These are phyloP conservation scores for Perca flavescens DNA, from an alignment of 2,113 vertebrate species.

Conservation along the genomic window DNA sequence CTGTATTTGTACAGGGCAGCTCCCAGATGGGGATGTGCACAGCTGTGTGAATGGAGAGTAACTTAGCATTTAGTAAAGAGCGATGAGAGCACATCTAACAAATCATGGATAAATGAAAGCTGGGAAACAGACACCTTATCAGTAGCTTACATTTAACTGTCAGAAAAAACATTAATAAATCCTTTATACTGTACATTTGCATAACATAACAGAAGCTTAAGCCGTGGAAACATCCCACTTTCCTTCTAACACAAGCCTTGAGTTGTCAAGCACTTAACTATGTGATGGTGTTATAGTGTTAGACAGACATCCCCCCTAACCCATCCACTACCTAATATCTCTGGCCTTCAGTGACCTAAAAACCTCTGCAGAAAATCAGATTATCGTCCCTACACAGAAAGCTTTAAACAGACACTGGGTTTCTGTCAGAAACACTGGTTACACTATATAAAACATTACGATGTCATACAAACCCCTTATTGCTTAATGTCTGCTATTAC, in stretches of 20 bases:
- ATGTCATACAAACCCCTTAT: background rate
- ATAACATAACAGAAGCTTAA: conserved; percentile 33
- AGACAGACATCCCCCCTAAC: background rate
- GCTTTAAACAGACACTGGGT: background rate
- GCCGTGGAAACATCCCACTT: background rate
- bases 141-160: background rate
- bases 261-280: conserved; percentile 6
- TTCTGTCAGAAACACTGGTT: too few relatives aligned
- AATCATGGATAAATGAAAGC: conserved; percentile 15
- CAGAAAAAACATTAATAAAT: background rate
- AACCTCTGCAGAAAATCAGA: conserved; percentile 21
- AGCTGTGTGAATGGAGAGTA: conserved; percentile 12
- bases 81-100: background rate
- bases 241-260: background rate
- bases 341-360: conserved; percentile 2
- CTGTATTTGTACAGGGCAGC: conserved; percentile 11
- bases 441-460: background rate
- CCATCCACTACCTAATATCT: conserved; percentile 1
- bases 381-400: background rate
- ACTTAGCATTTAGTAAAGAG: conserved; percentile 5
- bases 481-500: background rate
- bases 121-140: conserved; percentile 15
- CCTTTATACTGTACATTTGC: conserved; percentile 4
- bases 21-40: conserved; percentile 10
- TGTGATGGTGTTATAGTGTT: conserved; percentile 2